Percentiles rank a stretch among this genome's conserved stretches.
These are phyloP conservation scores for Blastobasis adustella DNA, from an alignment of 2,888 invertebrate genomes.

Conservation along the genomic window DNA sequence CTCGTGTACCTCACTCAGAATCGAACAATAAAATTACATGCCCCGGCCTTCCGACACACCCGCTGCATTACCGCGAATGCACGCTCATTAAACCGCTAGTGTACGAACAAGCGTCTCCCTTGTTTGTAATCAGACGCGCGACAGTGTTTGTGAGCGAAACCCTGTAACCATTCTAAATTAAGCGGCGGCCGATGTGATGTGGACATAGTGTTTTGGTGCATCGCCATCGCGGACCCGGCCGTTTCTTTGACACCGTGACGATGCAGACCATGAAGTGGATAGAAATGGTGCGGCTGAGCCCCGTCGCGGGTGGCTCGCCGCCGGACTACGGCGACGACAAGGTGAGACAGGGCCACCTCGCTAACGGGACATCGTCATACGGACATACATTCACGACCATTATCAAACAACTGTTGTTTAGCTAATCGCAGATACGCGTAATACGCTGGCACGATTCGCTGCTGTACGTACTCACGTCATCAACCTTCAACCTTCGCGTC, in stretches of 20 bases:
- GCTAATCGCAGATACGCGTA: neutral
- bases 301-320: constrained; percentile 21
- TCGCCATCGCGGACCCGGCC: constrained; percentile 6
- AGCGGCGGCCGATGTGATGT: constrained; percentile 47
- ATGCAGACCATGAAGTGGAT: constrained; percentile 69
- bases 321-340: constrained; percentile 54
- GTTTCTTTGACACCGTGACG: constrained; percentile 10
- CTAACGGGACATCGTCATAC: constrained; percentile 16
- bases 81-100: constrained; percentile 31
- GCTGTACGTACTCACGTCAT: constrained; percentile 1
- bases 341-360: constrained; percentile 42
- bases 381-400: too few relatives aligned
- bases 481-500: neutral
- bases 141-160: constrained; percentile 51
- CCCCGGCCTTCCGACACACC: constrained; percentile 19
- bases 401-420: too few relatives aligned
- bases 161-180: constrained; percentile 60
- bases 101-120: constrained; percentile 29
- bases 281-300: constrained; percentile 64
- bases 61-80: constrained; percentile 32
- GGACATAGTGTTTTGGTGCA: constrained; percentile 37
- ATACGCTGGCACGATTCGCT: neutral
- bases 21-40: neutral
- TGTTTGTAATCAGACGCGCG: constrained; percentile 56
- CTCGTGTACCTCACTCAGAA: too few relatives aligned